Base-by-base conservation (phyloP, 35 echinoderm and acorn worm genomes). In the Chiridota heheva region DNA sequence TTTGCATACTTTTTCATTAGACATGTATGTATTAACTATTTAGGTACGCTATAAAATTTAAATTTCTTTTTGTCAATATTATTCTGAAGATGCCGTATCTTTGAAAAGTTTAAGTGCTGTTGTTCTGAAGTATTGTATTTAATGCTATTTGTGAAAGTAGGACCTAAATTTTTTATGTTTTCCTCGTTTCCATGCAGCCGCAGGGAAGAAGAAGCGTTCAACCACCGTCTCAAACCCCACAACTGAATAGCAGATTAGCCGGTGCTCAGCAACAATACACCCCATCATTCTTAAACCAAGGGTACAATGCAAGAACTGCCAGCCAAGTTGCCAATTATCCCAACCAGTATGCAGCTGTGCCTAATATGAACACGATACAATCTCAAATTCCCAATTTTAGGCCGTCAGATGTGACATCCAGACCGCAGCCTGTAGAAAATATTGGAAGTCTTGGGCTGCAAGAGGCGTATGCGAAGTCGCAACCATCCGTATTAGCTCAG, bases 281-380 rank as follows among this genome's bases (percentile, higher is more conserved):
- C 13, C 89, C 89, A n/a, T 91, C 89, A 15, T 91, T 91, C 76
- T 53, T 79, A 17, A 86, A 91, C 40, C 82, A 85, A 55, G 58
- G 64, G 39, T 86, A 86, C 62, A 72, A 60, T n/a, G 40, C 32
- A 16, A 75, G 70, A 36, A 29, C 83, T 25, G 31, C 39, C 22
- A 60, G 45, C 27, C 72, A 47, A 1, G 42, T 71, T 18, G 48
- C 71, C 12, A 28, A 27, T 7, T 81, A 81, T 24, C 60, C 58
- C 16, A 43, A 40, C 26, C 83, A 86, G 32, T 86, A 65, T 76
- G 82, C 59, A 15, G 76, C 76, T 42, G 56, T 86, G 13, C 83
- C 70, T 39, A 56, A 53, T 35, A 3, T 77, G 16, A 38, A 58
- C 25, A 65, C 70, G 15, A 37, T 35, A 22, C 78, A 82, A 13